Percentiles rank a stretch among this genome's conserved stretches.
phyloP scores from a whole-genome alignment of 2,797 vertebrate genomes.

The Propithecus perrieri region DNA sequence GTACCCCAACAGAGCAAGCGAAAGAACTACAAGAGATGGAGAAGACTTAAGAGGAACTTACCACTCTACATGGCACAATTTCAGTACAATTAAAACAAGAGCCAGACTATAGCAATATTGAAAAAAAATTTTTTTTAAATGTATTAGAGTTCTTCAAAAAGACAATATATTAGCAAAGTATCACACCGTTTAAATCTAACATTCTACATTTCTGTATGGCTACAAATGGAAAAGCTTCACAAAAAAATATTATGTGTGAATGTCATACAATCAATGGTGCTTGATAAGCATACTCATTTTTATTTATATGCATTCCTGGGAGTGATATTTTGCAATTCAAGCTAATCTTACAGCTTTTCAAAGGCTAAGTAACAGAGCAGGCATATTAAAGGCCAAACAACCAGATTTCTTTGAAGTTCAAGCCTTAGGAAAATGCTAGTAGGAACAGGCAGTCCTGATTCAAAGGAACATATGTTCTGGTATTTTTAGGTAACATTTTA shows the following conservation, averaged over 20 bases:
- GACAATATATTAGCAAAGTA: not conserved
- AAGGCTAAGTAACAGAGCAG: slow-evolving; percentile 30
- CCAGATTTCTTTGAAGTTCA: slow-evolving; percentile 41
- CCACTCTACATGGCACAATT: not conserved
- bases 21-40: not conserved
- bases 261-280: not conserved
- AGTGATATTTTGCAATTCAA: not conserved
- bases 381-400: not conserved
- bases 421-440: slow-evolving; percentile 36
- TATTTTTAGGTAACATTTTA: slow-evolving; percentile 63
- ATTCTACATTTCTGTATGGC: not conserved
- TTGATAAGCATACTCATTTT: not conserved
- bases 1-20: not conserved
- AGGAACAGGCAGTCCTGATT: slow-evolving; percentile 14
- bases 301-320: not conserved
- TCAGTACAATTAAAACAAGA: not conserved
- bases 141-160: not conserved
- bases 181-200: not conserved
- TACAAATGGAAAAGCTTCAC: not conserved
- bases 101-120: not conserved
- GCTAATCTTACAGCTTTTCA: not conserved
- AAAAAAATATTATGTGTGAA: slow-evolving; percentile 29
- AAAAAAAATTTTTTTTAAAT: not conserved
- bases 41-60: not conserved
- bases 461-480: slow-evolving; percentile 20